A percentile compares a stretch with the other conserved stretches of the same genome.
phyloP scores from a whole-genome alignment of 2,888 invertebrate species.

The Ligdia adustata region DNA sequence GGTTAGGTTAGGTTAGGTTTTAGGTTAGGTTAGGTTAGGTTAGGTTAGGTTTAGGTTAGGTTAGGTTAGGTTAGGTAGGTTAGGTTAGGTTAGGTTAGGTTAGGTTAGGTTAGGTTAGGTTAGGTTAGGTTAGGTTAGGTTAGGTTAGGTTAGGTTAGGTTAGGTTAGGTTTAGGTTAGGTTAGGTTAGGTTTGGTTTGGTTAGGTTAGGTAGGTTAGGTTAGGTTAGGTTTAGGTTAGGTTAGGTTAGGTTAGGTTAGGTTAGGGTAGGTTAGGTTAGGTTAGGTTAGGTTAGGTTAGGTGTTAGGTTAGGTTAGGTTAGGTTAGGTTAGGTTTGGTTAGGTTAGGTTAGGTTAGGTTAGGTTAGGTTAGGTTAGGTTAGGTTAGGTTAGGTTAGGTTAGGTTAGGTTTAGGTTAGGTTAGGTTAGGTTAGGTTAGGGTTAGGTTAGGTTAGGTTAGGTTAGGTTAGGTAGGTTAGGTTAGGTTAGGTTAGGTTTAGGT shows the following conservation, averaged over 20 bases:
- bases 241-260: constrained; percentile 33
- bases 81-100: constrained; percentile 25
- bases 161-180: constrained; percentile 32
- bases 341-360: constrained; percentile 29
- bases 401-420: constrained; percentile 30
- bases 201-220: constrained; percentile 30
- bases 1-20: constrained; percentile 28
- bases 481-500: constrained; percentile 37
- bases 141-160: constrained; percentile 29
- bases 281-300: constrained; percentile 25
- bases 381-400: constrained; percentile 34
- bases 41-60: constrained; percentile 30
- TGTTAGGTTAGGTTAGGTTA: constrained; percentile 29
- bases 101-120: no score
- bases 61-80: constrained; percentile 29
- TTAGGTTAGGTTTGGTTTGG: constrained; percentile 30
- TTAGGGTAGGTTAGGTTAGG: constrained; percentile 35
- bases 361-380: constrained; percentile 31
- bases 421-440: constrained; percentile 23
- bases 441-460: constrained; percentile 35
- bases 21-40: constrained; percentile 32
- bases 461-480: constrained; percentile 33
- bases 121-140: constrained; percentile 28
- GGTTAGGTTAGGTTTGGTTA: constrained; percentile 29
- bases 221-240: constrained; percentile 31